Conservation (phyloP, 2,888 invertebrate species). For the Zaprionus lineosus region DNA sequence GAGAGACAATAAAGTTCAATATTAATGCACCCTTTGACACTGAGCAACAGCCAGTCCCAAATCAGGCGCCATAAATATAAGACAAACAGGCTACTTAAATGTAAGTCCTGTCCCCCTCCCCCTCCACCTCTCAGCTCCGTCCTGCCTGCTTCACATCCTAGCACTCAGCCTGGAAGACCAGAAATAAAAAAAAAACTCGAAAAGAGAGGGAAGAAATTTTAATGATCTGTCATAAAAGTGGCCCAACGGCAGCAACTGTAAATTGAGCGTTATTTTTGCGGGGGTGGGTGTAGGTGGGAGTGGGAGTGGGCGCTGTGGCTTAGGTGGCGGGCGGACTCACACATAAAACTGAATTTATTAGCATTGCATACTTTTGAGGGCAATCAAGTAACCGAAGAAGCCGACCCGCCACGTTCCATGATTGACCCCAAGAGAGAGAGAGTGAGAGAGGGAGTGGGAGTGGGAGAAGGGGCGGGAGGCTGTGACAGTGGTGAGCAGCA, state of each 20-base stretch:
- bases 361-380: constrained; percentile 74
- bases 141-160: too few species aligned
- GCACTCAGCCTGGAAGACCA: too few species aligned
- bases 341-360: constrained; percentile 75
- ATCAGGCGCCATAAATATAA: constrained; percentile 68
- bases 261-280: constrained; percentile 34
- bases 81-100: constrained; percentile 72
- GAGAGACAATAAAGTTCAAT: constrained; percentile 74
- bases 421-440: not conserved
- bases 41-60: constrained; percentile 42
- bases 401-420: not conserved
- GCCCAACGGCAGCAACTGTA: constrained; percentile 24
- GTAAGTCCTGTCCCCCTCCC: constrained; percentile 33
- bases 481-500: too few species aligned
- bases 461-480: too few species aligned
- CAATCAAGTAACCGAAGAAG: constrained; percentile 66
- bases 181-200: constrained; percentile 8
- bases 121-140: too few species aligned
- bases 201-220: constrained; percentile 48
- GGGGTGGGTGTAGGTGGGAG: too few species aligned
- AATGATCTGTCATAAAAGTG: constrained; percentile 77
- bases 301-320: not conserved
- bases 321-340: constrained; percentile 4
- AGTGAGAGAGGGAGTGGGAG: too few species aligned
- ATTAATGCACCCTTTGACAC: constrained; percentile 76